Evolutionary conservation across 2,797 vertebrate genomes (phyloP), one percentile per base, ranked within the genome.

Genomic region (Scarus forsteni): DNA sequence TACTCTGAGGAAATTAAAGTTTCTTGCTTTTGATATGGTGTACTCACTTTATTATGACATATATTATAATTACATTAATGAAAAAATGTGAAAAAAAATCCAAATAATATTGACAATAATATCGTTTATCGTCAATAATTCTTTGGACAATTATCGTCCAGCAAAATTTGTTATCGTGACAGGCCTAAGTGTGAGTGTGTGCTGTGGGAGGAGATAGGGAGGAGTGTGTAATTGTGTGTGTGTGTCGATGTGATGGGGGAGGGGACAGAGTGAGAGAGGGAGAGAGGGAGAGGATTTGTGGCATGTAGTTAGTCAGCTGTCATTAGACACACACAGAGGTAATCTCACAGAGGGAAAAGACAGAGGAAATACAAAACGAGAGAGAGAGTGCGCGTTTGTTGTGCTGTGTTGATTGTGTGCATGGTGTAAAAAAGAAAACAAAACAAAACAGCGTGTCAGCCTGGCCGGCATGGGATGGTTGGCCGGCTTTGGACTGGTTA

Each of bases 261-360:
- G 83, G 88, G 77, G 77, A 77, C 55, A 71, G 12, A 51, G 34
- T 14, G 62, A 70, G 46, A 43, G 50, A 52, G 18, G 66, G 72
- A 39, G 60, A 55, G 84, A 50, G 49, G 13, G 49, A 73, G 89
- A 82, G 89, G 86, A 91, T 90, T 91, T 91, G 89, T 84, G 77
- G 84, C 88, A 86, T 88, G 83, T 89, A 92, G 86, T 88, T 86
- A 87, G 85, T 91, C 91, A 92, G 90, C 88, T 91, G 89, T 92
- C 87, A 92, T 88, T 92, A 87, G 85, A 69, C 70, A 38, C 85
- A 84, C 76, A 68, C 10, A 9, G 75, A 72, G 76, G 76, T 85
- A 79, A 77, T 88, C 85, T 79, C 54, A 43, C 52, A 62, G 75
- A 56, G 76, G 19, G 19, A 77, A 77, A 71, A 70, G 56, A 79